These are phyloP conservation scores for Meiosimyza decipiens DNA, from an alignment of 2,888 invertebrate genomes.

Conservation along the genomic window DNA sequence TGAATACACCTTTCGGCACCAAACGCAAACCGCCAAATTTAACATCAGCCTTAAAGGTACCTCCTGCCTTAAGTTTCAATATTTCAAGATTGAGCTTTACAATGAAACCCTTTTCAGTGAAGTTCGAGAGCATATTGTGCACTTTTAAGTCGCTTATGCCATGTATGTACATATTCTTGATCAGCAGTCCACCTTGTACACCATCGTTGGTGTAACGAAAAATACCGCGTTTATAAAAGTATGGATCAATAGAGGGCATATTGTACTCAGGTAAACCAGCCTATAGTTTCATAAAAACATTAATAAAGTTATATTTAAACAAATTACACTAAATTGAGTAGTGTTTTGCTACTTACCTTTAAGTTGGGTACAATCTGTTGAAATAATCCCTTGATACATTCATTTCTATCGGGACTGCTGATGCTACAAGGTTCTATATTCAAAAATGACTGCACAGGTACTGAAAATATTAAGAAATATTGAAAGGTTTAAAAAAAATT, in stretches of 20 bases:
- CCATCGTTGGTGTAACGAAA: slow-evolving; percentile 63
- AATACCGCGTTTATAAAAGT: slow-evolving; percentile 61
- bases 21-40: slow-evolving; percentile 72
- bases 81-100: slow-evolving; percentile 73
- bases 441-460: slow-evolving; percentile 39
- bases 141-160: slow-evolving; percentile 71
- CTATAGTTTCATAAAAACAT: slow-evolving; percentile 29
- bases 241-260: slow-evolving; percentile 59
- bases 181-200: slow-evolving; percentile 60
- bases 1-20: slow-evolving; percentile 72
- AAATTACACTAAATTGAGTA: background rate
- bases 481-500: no score
- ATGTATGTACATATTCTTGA: slow-evolving; percentile 67
- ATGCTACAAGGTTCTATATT: slow-evolving; percentile 68
- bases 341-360: slow-evolving; percentile 46
- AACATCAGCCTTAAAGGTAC: slow-evolving; percentile 74
- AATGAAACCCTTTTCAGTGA: slow-evolving; percentile 72
- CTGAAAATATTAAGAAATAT: slow-evolving; percentile 30
- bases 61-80: slow-evolving; percentile 70
- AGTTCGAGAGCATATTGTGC: slow-evolving; percentile 69
- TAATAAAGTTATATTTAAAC: background rate
- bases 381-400: slow-evolving; percentile 71
- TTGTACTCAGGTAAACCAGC: slow-evolving; percentile 54
- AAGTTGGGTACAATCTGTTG: slow-evolving; percentile 67
- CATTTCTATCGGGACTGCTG: slow-evolving; percentile 71